Evolutionary conservation across 2,113 vertebrate genomes (phyloP), one percentile per base, ranked within the genome.

Genomic region (Ceuthmochares aereus): DNA sequence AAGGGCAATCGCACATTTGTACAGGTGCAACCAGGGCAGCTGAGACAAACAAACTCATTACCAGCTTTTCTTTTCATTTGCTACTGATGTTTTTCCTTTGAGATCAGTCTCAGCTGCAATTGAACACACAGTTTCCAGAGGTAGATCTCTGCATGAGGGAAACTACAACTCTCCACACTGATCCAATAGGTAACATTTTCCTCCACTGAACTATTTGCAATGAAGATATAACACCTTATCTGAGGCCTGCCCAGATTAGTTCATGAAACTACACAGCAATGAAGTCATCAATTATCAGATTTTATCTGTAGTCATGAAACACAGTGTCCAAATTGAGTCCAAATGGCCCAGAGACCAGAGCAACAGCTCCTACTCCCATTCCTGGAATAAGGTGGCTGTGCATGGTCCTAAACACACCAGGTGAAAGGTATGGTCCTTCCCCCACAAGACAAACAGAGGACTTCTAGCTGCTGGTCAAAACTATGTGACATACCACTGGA

Each of bases 331-430:
- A 36, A 42, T 21, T 22, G 59, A 76, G 51, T n/a, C 14, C 3
- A 1, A 54, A n/a, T 7, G 29, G 23, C n/a, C 30, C 80, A 76
- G 49, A 79, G 36, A 58, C 47, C 34, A 66, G 25, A 62, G 45
- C 14, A 40, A 20, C 5, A 80, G 36, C 45, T 83, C 54, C 47
- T 54, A 49, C 7, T 37, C 9, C 13, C 14, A 10, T 21, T 58
- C 22, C 7, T 8, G 13, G 64, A 92, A 56, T 30, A 16, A 56
- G 0, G 2, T 8, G 10, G 23, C 3, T 21, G 14, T 1, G 5
- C 17, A 36, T 26, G 25, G 58, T 60, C 34, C 45, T 51, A 36
- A 83, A 22, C 6, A n/a, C 3, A 2, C 2, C 29, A 40, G 40
- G 16, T 13, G 17, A 64, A 82, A 42, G 30, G 29, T 29, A 32